Base-by-base conservation (phyloP, 2,888 invertebrate species). In the Atherix ibis region DNA sequence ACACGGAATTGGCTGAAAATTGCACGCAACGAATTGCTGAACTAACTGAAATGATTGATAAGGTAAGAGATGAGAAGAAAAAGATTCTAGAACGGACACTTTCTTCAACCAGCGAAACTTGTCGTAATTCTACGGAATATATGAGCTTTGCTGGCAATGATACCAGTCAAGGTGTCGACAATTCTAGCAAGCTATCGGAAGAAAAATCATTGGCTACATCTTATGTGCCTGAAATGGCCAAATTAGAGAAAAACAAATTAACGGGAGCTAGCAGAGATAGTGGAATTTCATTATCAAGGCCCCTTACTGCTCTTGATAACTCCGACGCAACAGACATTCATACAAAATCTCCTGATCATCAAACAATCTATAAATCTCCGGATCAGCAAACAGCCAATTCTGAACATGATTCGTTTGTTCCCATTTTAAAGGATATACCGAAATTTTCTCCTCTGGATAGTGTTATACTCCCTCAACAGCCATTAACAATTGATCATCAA, bases 21-120 rank as follows among this genome's bases (percentile, higher is more conserved):
- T 71, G 68, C 35, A 63, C 63, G 0, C 63, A 69, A 40, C 61
- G 70, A 38, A 73, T 74, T 29, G 63, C 65, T 2, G 65, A 67
- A 37, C 48, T 74, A 5, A 63, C 66, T 0, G 63, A 64, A 8
- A 61, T 69, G 45, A 71, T 74, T 10, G 59, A 64, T n/a, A 63
- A 66, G 47, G 65, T 73, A 5, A 62, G 73, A n/a, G 56, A 63
- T 34, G 73, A 73, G 45, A 68, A 67, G 40, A 56, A 63, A 29
- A 57, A 61, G 28, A 54, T 69, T 13, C 48, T 66, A n/a, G 63
- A 63, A 38, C 53, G 56, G 2, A 58, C 56, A 0, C 44, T 60
- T 1, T 57, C 55, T 2, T 61, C 60, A 6, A 34, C 36, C 8
- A 57, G 56, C 35, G 58, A 58, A 15, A 53, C 46, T 19, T 56